A percentile compares a stretch with the other conserved stretches of the same genome.
Conservation (phyloP, 1,140 invertebrate genomes). For the Drosophila repletoides region DNA sequence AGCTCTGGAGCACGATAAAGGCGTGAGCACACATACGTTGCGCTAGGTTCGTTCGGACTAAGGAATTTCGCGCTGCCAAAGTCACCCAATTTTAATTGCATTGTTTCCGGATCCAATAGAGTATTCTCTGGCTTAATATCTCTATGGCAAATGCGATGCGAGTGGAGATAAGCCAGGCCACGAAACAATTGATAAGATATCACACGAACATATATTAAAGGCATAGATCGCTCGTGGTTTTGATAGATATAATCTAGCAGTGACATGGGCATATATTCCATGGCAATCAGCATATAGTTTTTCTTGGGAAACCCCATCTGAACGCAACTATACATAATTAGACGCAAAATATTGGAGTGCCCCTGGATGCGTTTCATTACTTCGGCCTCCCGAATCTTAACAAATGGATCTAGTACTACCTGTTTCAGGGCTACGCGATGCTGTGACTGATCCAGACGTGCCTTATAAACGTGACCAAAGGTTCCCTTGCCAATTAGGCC, state of each 20-base stretch:
- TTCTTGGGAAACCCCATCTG: constrained; percentile 1
- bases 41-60: constrained; percentile 97
- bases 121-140: constrained; percentile 99
- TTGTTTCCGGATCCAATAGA: constrained; percentile 96
- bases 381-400: constrained; percentile 13
- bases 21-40: constrained; percentile 99
- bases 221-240: background rate
- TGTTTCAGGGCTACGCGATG: constrained; percentile 44
- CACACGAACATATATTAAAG: constrained; percentile 32
- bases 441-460: background rate
- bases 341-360: constrained; percentile 40
- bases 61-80: constrained; percentile 99
- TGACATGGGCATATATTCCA: constrained; percentile 58
- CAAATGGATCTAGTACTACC: background rate
- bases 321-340: constrained; percentile 17
- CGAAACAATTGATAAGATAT: constrained; percentile 97
- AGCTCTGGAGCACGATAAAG: constrained; percentile 99
- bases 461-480: constrained; percentile 45
- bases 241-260: constrained; percentile 16
- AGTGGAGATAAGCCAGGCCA: constrained; percentile 98
- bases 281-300: constrained; percentile 23
- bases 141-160: constrained; percentile 98
- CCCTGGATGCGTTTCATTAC: constrained; percentile 24
- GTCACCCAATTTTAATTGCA: constrained; percentile 98
- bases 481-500: constrained; percentile 31